Percentiles rank a stretch among this genome's conserved stretches.
These are phyloP conservation scores for Heterodera schachtii DNA, from an alignment of 1,140 invertebrate genomes.

Conservation along the genomic window DNA sequence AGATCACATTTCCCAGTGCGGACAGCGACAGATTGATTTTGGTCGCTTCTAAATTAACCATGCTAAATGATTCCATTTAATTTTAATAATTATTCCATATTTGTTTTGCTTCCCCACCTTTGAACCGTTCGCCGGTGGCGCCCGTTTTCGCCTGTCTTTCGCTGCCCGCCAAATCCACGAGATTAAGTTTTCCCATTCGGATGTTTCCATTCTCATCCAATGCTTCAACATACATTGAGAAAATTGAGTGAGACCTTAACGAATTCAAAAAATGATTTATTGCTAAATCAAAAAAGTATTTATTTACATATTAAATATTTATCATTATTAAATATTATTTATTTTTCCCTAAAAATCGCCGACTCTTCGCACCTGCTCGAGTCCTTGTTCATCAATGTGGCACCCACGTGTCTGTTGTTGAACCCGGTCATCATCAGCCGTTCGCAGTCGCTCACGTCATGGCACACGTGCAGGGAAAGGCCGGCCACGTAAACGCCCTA, in stretches of 20 bases:
- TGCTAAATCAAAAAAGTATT: too few relatives aligned
- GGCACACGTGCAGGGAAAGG: conserved; percentile 77
- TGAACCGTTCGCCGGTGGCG: conserved; percentile 81
- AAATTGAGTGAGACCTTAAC: conserved; percentile 82
- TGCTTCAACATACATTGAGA: conserved; percentile 84
- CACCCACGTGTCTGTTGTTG: conserved; percentile 76
- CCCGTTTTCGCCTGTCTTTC: conserved; percentile 74
- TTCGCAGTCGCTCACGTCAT: conserved; percentile 77
- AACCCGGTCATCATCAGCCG: conserved; percentile 77
- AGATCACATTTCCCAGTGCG: conserved; percentile 91
- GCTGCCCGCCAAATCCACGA: conserved; percentile 76
- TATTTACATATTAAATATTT: too few relatives aligned
- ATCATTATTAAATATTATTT: too few relatives aligned
- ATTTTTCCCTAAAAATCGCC: too few relatives aligned
- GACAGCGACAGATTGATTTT: conserved; percentile 93
- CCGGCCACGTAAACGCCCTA: conserved; percentile 79
- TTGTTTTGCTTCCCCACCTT: conserved; percentile 12
- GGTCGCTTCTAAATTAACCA: conserved; percentile 78
- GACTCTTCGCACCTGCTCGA: conserved; percentile 71
- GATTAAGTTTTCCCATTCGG: conserved; percentile 79
- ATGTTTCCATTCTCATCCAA: conserved; percentile 71
- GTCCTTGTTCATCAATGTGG: conserved; percentile 83
- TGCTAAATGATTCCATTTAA: background rate
- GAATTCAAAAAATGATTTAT: conserved; percentile 66
- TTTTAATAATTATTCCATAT: background rate